phyloP scores from a whole-genome alignment of 2,888 invertebrate genomes.

The Adelphocoris suturalis region DNA sequence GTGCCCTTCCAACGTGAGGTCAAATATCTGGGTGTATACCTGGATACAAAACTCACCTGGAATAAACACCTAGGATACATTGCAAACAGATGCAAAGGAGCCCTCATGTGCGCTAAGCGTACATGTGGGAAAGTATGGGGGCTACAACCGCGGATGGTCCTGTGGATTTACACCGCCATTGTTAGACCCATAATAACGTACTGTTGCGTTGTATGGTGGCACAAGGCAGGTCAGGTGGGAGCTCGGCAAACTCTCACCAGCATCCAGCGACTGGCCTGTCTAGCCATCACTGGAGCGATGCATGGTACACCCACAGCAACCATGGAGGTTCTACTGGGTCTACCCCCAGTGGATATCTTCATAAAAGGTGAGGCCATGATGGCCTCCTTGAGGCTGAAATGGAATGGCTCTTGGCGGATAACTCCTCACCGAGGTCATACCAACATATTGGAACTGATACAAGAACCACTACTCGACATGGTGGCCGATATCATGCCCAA shows the following conservation, averaged over 20 bases:
- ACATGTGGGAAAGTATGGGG: conserved; percentile 14
- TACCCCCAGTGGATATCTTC: conserved; percentile 35
- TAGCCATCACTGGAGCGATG: background rate
- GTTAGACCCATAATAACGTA: background rate
- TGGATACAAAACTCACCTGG: background rate
- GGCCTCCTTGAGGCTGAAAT: conserved; percentile 31
- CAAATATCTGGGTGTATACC: background rate
- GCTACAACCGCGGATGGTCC: background rate
- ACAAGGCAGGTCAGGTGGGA: background rate
- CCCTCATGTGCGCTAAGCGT: background rate
- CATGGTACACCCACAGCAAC: background rate
- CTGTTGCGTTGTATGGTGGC: background rate
- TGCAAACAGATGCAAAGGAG: background rate
- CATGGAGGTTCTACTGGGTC: conserved; percentile 24
- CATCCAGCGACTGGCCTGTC: background rate
- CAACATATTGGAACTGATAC: background rate
- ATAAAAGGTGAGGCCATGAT: conserved; percentile 37
- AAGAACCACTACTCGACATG: background rate
- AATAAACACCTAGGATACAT: background rate
- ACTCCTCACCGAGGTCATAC: background rate
- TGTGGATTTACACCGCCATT: background rate
- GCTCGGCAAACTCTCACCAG: background rate
- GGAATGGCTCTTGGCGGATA: conserved; percentile 20
- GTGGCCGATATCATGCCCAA: background rate
- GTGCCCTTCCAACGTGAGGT: background rate